Evolutionary conservation across 92 coral and sea anemone species (phyloP).

Genomic region (Diadumene lineata): DNA sequence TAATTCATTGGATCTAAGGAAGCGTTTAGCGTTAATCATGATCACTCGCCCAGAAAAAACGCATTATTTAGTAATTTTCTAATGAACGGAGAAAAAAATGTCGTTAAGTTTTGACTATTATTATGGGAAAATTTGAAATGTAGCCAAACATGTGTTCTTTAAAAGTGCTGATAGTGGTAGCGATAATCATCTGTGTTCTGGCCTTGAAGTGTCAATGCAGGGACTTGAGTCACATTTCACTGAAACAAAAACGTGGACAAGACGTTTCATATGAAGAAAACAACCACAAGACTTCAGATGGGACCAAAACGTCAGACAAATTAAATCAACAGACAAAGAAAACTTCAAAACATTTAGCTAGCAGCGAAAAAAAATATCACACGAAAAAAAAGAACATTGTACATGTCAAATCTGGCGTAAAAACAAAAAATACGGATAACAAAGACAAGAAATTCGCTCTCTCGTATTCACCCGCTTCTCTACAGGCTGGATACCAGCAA

Average conservation of each 20-base stretch:
- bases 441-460: conserved; percentile 2
- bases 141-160: conserved; percentile 64
- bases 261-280: background rate
- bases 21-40: conserved; percentile 1
- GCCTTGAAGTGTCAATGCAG: conserved; percentile 5
- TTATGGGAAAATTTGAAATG: conserved; percentile 38
- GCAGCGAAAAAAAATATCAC: too few relatives aligned
- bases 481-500: background rate
- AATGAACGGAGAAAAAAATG: background rate
- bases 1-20: conserved; percentile 9
- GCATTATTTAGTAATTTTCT: conserved; percentile 1
- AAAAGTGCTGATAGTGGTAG: conserved; percentile 32
- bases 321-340: background rate
- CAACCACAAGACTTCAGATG: background rate
- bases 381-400: background rate
- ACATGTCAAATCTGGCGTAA: background rate
- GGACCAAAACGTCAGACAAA: background rate
- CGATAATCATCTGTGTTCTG: conserved; percentile 19
- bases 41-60: background rate
- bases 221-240: background rate
- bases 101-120: conserved; percentile 8
- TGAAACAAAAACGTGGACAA: conserved; percentile 4
- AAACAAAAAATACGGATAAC: background rate
- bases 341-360: background rate
- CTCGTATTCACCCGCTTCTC: background rate